Percentiles rank a stretch among this genome's conserved stretches.
phyloP scores from a whole-genome alignment of 2,797 vertebrate species.

The Vespertilio murinus region DNA sequence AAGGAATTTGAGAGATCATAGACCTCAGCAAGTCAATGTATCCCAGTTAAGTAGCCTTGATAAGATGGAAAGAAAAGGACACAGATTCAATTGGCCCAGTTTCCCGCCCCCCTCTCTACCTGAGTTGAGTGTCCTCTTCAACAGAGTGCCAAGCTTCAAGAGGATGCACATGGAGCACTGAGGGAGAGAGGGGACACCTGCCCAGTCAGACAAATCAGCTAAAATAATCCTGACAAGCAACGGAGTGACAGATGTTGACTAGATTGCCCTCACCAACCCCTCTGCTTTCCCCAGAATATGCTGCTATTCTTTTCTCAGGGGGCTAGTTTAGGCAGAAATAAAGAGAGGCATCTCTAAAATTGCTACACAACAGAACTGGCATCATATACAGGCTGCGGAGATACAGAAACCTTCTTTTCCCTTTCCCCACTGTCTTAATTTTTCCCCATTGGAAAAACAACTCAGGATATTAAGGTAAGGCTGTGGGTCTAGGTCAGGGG shows the following conservation, averaged over 20 bases:
- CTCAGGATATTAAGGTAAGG: background rate
- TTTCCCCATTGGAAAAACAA: constrained; percentile 37
- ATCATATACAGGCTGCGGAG: background rate
- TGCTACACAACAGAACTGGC: background rate
- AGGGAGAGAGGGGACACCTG: constrained; percentile 79
- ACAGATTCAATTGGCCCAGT: constrained; percentile 64
- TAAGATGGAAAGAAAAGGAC: constrained; percentile 69
- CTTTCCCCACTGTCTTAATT: background rate
- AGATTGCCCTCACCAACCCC: constrained; percentile 55
- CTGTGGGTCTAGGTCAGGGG: background rate
- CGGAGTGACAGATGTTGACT: constrained; percentile 71
- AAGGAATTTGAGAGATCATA: constrained; percentile 54
- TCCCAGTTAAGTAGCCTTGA: constrained; percentile 57
- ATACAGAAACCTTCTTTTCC: background rate
- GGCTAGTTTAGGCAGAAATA: constrained; percentile 30
- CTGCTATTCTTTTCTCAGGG: background rate
- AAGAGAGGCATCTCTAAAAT: constrained; percentile 44
- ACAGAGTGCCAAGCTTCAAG: constrained; percentile 79
- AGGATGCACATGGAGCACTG: constrained; percentile 78
- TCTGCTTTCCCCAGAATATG: constrained; percentile 41
- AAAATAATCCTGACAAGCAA: constrained; percentile 76
- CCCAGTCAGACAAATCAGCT: constrained; percentile 77
- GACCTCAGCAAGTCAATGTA: constrained; percentile 60
- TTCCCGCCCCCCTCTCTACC: constrained; percentile 76
- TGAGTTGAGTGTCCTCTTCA: constrained; percentile 78